Percentiles rank a stretch among this genome's conserved stretches.
phyloP scores from a whole-genome alignment of 2,113 vertebrate genomes.

The Semnornis frantzii region DNA sequence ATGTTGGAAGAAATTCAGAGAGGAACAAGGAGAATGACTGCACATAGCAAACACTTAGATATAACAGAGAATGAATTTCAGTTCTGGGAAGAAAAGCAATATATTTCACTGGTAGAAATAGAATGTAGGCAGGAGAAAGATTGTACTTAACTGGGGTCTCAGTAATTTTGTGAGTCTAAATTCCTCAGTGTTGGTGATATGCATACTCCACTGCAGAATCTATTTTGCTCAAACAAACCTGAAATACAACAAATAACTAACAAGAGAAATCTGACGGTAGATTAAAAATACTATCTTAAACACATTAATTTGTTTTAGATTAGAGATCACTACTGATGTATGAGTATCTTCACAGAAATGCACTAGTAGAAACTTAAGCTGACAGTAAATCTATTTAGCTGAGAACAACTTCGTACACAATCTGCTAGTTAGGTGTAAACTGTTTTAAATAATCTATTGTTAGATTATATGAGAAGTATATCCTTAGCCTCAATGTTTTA shows the following conservation, averaged over 20 bases:
- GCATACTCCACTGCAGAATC: neutral
- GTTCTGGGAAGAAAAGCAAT: neutral
- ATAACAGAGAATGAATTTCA: neutral
- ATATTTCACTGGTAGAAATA: neutral
- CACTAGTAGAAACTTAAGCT: neutral
- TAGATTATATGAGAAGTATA: neutral
- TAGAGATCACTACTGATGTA: neutral
- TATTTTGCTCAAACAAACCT: neutral
- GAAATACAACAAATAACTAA: neutral
- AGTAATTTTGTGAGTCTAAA: neutral
- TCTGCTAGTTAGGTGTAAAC: neutral
- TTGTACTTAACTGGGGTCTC: neutral
- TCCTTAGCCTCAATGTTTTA: neutral
- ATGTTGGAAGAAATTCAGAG: neutral
- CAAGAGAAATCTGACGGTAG: neutral
- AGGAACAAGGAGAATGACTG: neutral
- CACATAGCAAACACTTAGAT: neutral
- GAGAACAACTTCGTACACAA: neutral
- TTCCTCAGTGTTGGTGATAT: neutral
- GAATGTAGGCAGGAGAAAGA: neutral
- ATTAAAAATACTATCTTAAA: slow-evolving; percentile 9
- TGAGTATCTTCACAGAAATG: neutral
- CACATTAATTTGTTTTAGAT: neutral
- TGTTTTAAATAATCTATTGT: neutral
- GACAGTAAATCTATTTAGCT: neutral